Evolutionary conservation across 2,113 vertebrate genomes (phyloP).

Genomic region (human): GRCh38 chr2:22759001-22759500

Average conservation of each 20-base stretch:
- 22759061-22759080: slow-evolving; percentile 63
- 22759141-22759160: slow-evolving; percentile 60
- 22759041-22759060: slow-evolving; percentile 69
- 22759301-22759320: background rate
- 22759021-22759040: slow-evolving; percentile 53
- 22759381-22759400: background rate
- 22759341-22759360: background rate
- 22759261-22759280: background rate
- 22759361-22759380: background rate
- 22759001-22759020: slow-evolving; percentile 55
- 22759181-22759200: background rate
- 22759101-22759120: slow-evolving; percentile 70
- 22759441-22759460: background rate
- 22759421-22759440: background rate
- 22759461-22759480: background rate
- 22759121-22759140: slow-evolving; percentile 73
- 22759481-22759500: background rate
- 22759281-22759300: background rate
- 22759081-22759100: slow-evolving; percentile 68
- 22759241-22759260: background rate
- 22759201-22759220: background rate
- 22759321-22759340: background rate
- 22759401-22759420: background rate
- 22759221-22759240: slow-evolving; percentile 4
- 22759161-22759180: background rate